Conservation (phyloP, 2,113 vertebrate genomes). For the Phalacrocorax brasilianus region DNA sequence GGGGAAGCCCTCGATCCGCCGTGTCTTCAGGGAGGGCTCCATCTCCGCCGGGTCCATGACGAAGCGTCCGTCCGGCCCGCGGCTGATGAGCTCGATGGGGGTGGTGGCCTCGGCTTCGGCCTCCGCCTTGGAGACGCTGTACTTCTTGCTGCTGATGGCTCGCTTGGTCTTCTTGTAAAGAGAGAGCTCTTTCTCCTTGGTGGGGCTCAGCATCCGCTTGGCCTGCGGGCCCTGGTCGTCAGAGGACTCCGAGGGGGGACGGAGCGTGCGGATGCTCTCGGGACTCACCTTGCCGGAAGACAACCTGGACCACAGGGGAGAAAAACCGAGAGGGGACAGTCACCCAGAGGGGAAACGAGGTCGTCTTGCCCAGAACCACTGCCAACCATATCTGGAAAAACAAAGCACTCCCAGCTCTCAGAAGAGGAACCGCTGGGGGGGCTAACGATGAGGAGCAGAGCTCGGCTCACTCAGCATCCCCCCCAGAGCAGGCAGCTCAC, state of each 20-base stretch:
- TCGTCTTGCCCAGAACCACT: not conserved
- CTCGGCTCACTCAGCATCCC: accelerated
- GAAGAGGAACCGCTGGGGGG: not conserved
- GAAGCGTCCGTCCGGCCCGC: slow-evolving; percentile 94
- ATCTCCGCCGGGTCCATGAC: slow-evolving; percentile 86
- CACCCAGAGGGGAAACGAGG: not conserved
- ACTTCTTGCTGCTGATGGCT: slow-evolving; percentile 97
- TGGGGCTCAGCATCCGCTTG: slow-evolving; percentile 91
- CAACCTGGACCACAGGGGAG: slow-evolving; percentile 77
- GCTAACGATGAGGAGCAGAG: not conserved
- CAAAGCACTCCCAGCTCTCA: not conserved
- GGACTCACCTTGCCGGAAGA: slow-evolving; percentile 99
- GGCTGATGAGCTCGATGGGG: slow-evolving; percentile 96
- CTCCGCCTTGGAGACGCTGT: slow-evolving; percentile 96
- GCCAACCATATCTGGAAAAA: not conserved
- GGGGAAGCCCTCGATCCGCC: slow-evolving; percentile 96
- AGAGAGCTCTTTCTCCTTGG: slow-evolving; percentile 91
- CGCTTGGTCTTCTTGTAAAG: slow-evolving; percentile 98
- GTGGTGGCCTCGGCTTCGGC: slow-evolving; percentile 89
- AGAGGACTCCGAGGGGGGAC: slow-evolving; percentile 90
- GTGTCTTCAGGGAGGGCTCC: slow-evolving; percentile 84
- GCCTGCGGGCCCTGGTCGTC: slow-evolving; percentile 89
- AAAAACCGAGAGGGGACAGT: not conserved
- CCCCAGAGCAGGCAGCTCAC: not conserved
- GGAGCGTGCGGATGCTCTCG: slow-evolving; percentile 92